Base-by-base conservation (phyloP, 2,797 vertebrate species). In the Bufotes viridis region DNA sequence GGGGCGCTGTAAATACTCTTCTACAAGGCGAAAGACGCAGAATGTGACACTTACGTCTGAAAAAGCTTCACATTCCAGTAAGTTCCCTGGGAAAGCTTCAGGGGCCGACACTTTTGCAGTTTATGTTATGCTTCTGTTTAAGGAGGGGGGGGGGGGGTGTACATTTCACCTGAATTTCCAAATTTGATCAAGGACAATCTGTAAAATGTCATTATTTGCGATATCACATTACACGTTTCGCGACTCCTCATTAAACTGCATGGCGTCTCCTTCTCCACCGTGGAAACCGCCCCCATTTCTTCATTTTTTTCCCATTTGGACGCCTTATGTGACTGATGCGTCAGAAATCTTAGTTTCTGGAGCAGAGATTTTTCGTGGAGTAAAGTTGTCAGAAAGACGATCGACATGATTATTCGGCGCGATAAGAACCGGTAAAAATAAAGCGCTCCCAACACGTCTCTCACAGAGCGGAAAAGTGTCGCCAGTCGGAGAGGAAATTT, bases 381-480 rank as follows among this genome's bases (percentile, higher is more conserved):
- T 26, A 8, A 26, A 69, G 17, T 69, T 70, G 18, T 15, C 65
- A 20, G 24, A 5, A 12, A 69, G 63, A 26, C 12, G 24, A 1
- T 0, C 2, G 26, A 17, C 24, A 12, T 5, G 67, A 72, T 72
- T 72, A 83, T 58, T 11, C 82, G 22, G 67, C 65, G 67, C 17
- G 17, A 85, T 55, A 65, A 79, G 60, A 70, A 20, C 42, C 13
- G 58, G 51, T 86, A 76, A 42, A 24, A 65, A 78, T 18, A 61
- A 78, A 78, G n/a, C 24, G 58, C 14, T 26, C 57, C 15, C 51
- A 34, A 51, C 80, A n/a, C 53, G 81, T 60, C 82, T 85, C 57
- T 76, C 72, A 60, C 24, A 67, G 75, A 58, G 70, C 15, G 26
- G 24, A 69, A 24, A 87, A 11, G 26, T 78, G 60, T 83, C 51